Evolutionary conservation across 2,888 invertebrate species (phyloP), one percentile per base, ranked within the genome.

Genomic region (Aspidapion aeneum): DNA sequence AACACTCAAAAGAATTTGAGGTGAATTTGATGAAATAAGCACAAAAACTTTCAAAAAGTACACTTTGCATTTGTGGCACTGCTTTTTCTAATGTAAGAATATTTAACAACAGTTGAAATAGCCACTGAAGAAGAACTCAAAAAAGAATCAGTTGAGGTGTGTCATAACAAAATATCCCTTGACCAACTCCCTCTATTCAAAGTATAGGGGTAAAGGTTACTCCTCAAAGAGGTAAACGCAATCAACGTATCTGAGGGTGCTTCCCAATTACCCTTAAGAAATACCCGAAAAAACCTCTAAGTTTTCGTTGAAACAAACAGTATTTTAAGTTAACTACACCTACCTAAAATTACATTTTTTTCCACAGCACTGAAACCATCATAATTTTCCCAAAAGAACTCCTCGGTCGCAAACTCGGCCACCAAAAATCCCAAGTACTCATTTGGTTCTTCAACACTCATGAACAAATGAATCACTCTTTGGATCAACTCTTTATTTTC

Each of bases 321-420:
- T n/a, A n/a, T n/a, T n/a, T n/a, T n/a, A n/a, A n/a, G n/a, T n/a
- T n/a, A n/a, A n/a, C n/a, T n/a, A n/a, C n/a, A n/a, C n/a, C n/a
- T 62, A 20, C 61, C 64, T 21, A 52, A 52, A 5, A 17, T n/a
- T 5, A 18, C 52, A 52, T n/a, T n/a, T n/a, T 83, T 72, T 66
- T 83, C 82, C 59, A 89, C 75, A 12, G 86, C 83, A 3, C 83
- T 76, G 12, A 7, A 74, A 64, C 83, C 82, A 3, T 83, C 82
- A 75, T 86, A 89, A 51, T 82, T 72, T 60, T 78, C 81, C 66
- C 75, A 74, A 58, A 78, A 71, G 48, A 66, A 61, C 18, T 65
- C 63, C 61, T 70, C 62, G 22, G 68, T 68, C 58, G 78, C 65
- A 60, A 77, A 72, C 56, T 75, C 70, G 66, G 78, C 77, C 22